Percentiles rank a stretch among this genome's conserved stretches.
phyloP scores from a whole-genome alignment of 1,140 invertebrate genomes.

The Yoshiicerus persimilis region DNA sequence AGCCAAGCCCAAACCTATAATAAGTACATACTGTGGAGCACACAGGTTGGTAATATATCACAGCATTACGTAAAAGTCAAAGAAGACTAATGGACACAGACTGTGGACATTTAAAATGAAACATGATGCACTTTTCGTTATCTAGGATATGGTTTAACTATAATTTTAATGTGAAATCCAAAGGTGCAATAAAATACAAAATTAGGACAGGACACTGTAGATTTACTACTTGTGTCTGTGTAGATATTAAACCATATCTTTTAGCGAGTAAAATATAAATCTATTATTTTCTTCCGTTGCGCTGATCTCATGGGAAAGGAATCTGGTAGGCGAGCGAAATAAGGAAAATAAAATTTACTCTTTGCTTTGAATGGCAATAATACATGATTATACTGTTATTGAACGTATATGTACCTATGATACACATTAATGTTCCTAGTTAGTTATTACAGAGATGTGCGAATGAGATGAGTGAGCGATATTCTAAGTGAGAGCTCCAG shows the following conservation, averaged over 20 bases:
- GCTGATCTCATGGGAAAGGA: neutral
- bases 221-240: neutral
- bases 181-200: neutral
- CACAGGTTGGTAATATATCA: neutral
- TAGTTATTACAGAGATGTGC: constrained; percentile 1
- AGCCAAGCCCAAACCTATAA: neutral
- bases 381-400: neutral
- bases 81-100: neutral
- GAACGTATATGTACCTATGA: neutral
- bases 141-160: neutral
- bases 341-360: neutral
- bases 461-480: neutral
- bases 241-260: neutral
- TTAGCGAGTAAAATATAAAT: neutral
- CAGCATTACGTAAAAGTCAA: neutral
- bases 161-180: neutral
- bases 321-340: neutral
- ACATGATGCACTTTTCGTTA: neutral
- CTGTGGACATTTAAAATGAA: neutral
- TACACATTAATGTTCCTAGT: neutral
- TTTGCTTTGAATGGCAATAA: neutral
- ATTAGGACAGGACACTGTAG: neutral
- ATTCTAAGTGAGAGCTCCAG: neutral
- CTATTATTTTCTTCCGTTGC: neutral
- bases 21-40: neutral